phyloP scores from a whole-genome alignment of 2,888 invertebrate species.

The Julus scanicus region DNA sequence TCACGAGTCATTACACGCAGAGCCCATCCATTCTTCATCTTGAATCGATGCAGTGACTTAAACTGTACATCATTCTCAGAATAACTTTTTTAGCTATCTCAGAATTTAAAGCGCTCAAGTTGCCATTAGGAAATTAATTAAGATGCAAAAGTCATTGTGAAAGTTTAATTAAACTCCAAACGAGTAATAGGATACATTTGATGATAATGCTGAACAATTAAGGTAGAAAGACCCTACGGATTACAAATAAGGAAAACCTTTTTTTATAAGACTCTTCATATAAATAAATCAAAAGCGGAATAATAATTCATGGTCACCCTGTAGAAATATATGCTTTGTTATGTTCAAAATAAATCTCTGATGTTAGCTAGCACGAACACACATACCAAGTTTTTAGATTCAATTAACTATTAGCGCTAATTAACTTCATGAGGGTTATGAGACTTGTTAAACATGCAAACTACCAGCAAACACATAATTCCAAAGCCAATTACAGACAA shows the following conservation, averaged over 20 bases:
- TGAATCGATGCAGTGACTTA: constrained; percentile 25
- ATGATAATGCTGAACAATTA: neutral
- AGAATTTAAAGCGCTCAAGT: too few relatives aligned
- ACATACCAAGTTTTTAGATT: too few relatives aligned
- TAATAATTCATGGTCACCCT: constrained; percentile 23
- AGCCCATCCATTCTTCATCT: neutral
- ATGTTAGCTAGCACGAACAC: neutral
- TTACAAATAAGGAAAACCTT: neutral
- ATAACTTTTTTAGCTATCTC: neutral
- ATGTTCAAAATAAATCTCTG: neutral
- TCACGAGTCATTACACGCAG: neutral
- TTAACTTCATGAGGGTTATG: too few relatives aligned
- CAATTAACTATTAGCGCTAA: too few relatives aligned
- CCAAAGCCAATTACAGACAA: too few relatives aligned
- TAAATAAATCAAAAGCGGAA: neutral
- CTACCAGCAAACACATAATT: too few relatives aligned
- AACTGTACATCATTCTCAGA: neutral
- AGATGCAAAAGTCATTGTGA: neutral
- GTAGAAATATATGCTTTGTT: neutral
- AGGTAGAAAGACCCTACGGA: neutral
- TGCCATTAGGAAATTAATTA: neutral
- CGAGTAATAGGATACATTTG: neutral
- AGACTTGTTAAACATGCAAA: too few relatives aligned
- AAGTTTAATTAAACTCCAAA: neutral
- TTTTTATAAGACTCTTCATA: neutral